Evolutionary conservation across 2,797 vertebrate species (phyloP).

Genomic region (Galagoides demidoff): DNA sequence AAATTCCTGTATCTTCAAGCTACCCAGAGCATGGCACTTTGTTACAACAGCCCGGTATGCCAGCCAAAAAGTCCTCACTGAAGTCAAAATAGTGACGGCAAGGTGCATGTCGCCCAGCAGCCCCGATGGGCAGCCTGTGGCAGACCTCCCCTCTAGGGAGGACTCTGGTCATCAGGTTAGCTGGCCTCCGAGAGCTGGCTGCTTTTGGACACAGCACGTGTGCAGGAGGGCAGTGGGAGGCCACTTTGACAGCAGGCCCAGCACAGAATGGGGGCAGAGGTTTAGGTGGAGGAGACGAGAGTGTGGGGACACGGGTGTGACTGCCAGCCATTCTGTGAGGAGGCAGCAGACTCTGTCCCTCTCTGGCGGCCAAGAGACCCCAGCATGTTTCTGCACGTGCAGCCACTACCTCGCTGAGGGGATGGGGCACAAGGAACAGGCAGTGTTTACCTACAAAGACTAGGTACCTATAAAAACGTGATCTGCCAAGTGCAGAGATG

Average conservation of each 20-base stretch:
- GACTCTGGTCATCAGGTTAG: not conserved
- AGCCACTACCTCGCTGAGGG: no score
- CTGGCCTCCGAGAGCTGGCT: not conserved
- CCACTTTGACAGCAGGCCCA: not conserved
- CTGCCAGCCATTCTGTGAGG: not conserved
- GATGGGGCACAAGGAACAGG: not conserved
- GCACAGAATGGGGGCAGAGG: fast-evolving
- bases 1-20: not conserved
- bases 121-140: no score
- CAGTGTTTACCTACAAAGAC: not conserved
- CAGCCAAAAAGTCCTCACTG: not conserved
- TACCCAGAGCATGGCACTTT: fast-evolving
- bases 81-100: no score
- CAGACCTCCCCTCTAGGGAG: not conserved
- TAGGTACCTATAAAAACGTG: not conserved
- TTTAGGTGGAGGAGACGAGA: not conserved
- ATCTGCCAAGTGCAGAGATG: not conserved
- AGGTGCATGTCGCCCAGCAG: fast-evolving
- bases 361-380: not conserved
- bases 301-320: not conserved
- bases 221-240: not conserved
- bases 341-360: not conserved
- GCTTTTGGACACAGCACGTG: not conserved
- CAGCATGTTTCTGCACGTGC: no score
- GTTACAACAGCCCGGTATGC: no score